Base-by-base conservation (phyloP, 2,113 vertebrate species). In the Climacteris rufus region DNA sequence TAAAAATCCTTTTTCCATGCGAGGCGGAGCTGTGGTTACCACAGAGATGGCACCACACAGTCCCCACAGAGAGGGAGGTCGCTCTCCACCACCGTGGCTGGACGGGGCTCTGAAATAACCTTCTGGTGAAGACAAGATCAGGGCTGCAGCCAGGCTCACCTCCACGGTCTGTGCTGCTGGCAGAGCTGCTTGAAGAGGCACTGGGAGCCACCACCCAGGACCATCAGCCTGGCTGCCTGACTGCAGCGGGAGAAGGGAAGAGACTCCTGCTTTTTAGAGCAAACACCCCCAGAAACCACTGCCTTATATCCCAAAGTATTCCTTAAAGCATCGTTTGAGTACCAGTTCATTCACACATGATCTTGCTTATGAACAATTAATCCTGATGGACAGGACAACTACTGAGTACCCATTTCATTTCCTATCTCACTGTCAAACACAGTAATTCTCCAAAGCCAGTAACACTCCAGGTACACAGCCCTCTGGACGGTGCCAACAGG, bases 101-200 rank as follows among this genome's bases (percentile, higher is more conserved):
- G 11, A 42, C 1, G 9, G 23, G 52, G n/a, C 76, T 24, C 31
- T 0, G 1, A 13, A 15, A 44, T 3, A 5, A 14, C 2, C 53
- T 13, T 16, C 8, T 15, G 7, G 2, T 0, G 4, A 10, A 14
- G 49, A 5, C 0, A 3, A 37, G 45, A 10, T 2, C 13, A 1
- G 0, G 2, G 18, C 63, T 30, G 37, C 17, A 40, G 40, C 57
- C 13, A 3, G 11, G 57, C 57, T 59, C 31, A 23, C 13, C 42
- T 7, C 37, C 57, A 2, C 0, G 6, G 63, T 10, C 53, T 31
- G 1, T 3, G 0, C 24, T 0, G 1, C 69, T 35, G 44, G 59
- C 6, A 5, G 10, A 27, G 66, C 56, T 21, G 10, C 44, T 7
- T 2, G 0, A 15, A 4, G 30, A 2, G 2, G 53, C n/a, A n/a